Evolutionary conservation across 2,888 invertebrate species (phyloP), one percentile per base, ranked within the genome.

Genomic region (Leptinotarsa peninsularis): DNA sequence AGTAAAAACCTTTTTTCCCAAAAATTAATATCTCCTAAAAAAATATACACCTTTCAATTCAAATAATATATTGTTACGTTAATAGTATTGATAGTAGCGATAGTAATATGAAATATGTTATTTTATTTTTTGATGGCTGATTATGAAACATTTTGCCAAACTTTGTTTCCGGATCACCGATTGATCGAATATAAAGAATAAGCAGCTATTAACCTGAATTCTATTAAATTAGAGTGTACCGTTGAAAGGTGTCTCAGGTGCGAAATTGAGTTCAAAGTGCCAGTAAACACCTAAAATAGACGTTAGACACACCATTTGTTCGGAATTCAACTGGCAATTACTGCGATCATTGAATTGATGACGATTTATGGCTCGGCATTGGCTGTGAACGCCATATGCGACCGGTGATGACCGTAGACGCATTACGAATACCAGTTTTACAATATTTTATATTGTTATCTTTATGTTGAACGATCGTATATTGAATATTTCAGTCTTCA

Each of bases 281-380:
- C 76, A 72, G 78, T 78, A 81, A 81, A 82, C 83, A 82, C 83
- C 83, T 83, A 83, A 83, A 82, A 82, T 75, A 78, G 79, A 81
- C 80, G 81, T 84, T 81, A 81, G 78, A 80, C 78, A 83, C 83
- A 80, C 83, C 83, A 81, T 83, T 82, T 80, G 81, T 81, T 79
- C 78, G 78, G 81, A 81, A 80, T 79, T 77, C 76, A 76, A 76
- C 76, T 72, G 73, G 74, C 80, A 80, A 81, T 82, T 82, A 80
- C 80, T 18, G 71, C 74, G 78, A 81, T 80, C 79, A 79, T 80
- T 78, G 78, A 75, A 76, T 79, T 79, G 80, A 80, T 78, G 75
- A 79, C 76, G 76, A 82, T 82, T 82, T 82, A 82, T 79, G 67
- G 78, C 71, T 73, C 67, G 74, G 63, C 74, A 78, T 78, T 50